Conservation (phyloP, 2,797 vertebrate genomes). For the Manis javanica region DNA sequence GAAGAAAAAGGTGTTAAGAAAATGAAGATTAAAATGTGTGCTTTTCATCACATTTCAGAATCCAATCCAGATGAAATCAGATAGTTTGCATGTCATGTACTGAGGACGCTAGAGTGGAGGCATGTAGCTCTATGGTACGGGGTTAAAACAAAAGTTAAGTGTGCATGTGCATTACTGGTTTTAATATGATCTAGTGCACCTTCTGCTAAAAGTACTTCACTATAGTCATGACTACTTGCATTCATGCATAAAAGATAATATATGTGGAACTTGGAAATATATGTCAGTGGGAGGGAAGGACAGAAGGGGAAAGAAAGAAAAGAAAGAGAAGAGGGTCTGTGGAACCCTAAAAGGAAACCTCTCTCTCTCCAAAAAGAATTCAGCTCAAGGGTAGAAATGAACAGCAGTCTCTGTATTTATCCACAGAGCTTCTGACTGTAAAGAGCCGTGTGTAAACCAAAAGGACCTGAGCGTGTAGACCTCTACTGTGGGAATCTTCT, state of each 20-base stretch:
- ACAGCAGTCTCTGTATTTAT: not conserved
- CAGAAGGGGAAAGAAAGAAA: not conserved
- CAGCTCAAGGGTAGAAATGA: not conserved
- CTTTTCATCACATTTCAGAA: not conserved
- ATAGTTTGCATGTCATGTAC: too few relatives aligned
- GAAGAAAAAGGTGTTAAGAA: not conserved
- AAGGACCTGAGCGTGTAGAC: not conserved
- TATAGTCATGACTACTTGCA: not conserved
- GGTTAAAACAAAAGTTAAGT: not conserved
- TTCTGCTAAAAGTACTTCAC: not conserved
- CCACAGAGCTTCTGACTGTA: not conserved
- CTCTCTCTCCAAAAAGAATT: not conserved
- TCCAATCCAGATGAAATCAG: not conserved
- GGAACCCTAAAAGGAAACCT: not conserved
- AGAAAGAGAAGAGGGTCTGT: not conserved
- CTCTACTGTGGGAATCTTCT: not conserved
- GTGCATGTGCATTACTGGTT: not conserved
- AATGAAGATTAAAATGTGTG: not conserved
- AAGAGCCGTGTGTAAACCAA: not conserved
- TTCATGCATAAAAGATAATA: not conserved
- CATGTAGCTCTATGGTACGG: not conserved
- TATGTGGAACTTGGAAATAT: not conserved
- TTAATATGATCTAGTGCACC: not conserved
- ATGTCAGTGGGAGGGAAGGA: not conserved
- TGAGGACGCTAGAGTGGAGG: not conserved